Base-by-base conservation (phyloP, 2,113 vertebrate genomes). In the Leptocoma aspasia region DNA sequence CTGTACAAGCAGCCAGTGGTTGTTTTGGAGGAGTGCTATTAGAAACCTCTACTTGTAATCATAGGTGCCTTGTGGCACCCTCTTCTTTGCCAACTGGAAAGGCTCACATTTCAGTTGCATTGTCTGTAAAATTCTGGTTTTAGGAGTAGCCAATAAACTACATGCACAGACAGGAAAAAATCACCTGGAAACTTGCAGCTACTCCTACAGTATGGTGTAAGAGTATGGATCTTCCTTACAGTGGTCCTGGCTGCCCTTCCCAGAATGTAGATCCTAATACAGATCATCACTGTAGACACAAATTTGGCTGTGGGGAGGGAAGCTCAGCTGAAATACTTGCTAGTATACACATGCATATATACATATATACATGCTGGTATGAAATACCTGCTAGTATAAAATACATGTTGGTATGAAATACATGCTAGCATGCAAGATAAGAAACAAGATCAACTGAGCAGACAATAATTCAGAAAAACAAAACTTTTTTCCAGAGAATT, bases 371-470 rank as follows among this genome's bases (percentile, higher is more conserved):
- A 11, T 56, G n/a, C 30, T 44, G 23, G 35, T 47, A 23, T 81
- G 53, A 80, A 83, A 82, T 37, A 20, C 11, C 5, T 30, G 44
- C 44, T 39, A 4, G 12, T 12, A 15, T 77, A 57, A 56, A 35
- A 53, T 65, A 24, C 13, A 8, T 49, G 19, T 27, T 82, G 8
- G 24, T 15, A 19, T 79, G n/a, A 76, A 89, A 78, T 33, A 13
- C 5, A 6, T 20, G 13, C 35, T 39, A 71, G 27, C 5, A n/a
- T 0, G 0, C 1, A 1, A 8, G 22, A 11, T 64, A 56, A 66
- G 41, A 52, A n/a, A 69, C 28, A 44, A 53, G 41, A 45, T 56
- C 22, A 71, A 18, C 28, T 45, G n/a, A 89, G 11, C 56, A 76
- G 57, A 33, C 18, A 65, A 18, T 13, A 47, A 65, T 53, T 79